These are phyloP conservation scores for Syngnathus typhle DNA, from an alignment of 2,113 vertebrate genomes.

Conservation along the genomic window DNA sequence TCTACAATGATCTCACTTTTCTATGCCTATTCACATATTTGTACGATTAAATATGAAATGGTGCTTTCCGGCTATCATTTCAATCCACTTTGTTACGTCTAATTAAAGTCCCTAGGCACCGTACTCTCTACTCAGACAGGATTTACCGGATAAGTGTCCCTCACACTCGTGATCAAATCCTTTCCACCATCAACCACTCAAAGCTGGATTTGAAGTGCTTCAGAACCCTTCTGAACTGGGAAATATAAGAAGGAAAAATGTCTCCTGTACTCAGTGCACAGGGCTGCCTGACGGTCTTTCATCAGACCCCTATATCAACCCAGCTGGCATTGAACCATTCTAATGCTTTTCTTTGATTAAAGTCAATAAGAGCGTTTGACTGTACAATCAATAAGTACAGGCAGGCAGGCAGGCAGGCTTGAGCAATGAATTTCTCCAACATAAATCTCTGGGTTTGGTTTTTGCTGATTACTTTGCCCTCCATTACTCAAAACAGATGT, in stretches of 20 bases:
- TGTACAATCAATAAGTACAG: conserved; percentile 64
- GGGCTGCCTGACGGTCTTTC: not conserved
- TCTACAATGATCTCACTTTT: not conserved
- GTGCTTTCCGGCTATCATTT: not conserved
- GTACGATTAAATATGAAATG: not conserved
- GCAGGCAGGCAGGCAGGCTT: conserved; percentile 42
- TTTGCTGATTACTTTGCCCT: conserved; percentile 70
- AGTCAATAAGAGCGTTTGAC: conserved; percentile 47
- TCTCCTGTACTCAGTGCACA: conserved; percentile 2
- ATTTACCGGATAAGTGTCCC: conserved; percentile 65
- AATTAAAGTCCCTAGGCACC: conserved; percentile 41
- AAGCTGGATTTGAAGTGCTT: conserved; percentile 59
- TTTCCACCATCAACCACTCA: conserved; percentile 53
- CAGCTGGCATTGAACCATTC: conserved; percentile 32
- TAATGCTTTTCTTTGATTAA: conserved; percentile 61
- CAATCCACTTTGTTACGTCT: conserved; percentile 14
- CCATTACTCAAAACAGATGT: conserved; percentile 73
- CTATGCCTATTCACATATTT: not conserved
- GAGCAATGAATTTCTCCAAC: conserved; percentile 35
- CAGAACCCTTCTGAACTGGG: conserved; percentile 53
- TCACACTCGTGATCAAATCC: conserved; percentile 50
- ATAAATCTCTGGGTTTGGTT: conserved; percentile 70
- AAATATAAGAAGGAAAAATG: not conserved
- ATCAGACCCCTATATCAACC: conserved; percentile 41
- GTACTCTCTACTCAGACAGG: conserved; percentile 64